Conservation (phyloP, 1,140 invertebrate genomes). For the Ganaspis sp. region DNA sequence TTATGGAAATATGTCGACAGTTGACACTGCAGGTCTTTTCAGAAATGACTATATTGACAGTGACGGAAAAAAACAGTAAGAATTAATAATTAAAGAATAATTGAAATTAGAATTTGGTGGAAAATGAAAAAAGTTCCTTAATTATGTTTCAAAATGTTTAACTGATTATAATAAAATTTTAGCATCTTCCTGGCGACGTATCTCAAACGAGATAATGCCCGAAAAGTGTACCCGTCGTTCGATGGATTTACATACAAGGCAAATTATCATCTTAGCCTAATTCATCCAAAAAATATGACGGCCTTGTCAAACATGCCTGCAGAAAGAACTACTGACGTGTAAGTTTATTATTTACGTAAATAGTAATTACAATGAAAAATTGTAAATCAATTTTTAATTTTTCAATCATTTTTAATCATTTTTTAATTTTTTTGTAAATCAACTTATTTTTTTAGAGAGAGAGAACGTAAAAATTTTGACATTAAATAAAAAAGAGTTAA, state of each 20-base stretch:
- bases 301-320: slow-evolving; percentile 82
- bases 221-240: slow-evolving; percentile 93
- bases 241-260: slow-evolving; percentile 92
- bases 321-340: slow-evolving; percentile 78
- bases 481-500: no score
- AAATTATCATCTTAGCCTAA: slow-evolving; percentile 81
- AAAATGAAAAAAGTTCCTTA: no score
- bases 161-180: neutral
- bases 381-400: no score
- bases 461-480: no score
- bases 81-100: neutral
- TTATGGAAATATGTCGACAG: slow-evolving; percentile 78
- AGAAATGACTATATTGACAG: slow-evolving; percentile 78
- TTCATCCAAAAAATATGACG: slow-evolving; percentile 78
- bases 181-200: slow-evolving; percentile 84
- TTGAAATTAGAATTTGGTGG: no score
- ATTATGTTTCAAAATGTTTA: neutral
- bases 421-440: no score
- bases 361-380: no score
- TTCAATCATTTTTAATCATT: no score
- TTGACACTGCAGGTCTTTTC: slow-evolving; percentile 79
- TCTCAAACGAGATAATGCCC: slow-evolving; percentile 88
- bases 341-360: no score
- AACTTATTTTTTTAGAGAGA: no score
- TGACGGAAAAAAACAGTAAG: slow-evolving; percentile 75